These are phyloP conservation scores for Varecia variegata DNA, from an alignment of 2,797 vertebrate species.

Conservation along the genomic window DNA sequence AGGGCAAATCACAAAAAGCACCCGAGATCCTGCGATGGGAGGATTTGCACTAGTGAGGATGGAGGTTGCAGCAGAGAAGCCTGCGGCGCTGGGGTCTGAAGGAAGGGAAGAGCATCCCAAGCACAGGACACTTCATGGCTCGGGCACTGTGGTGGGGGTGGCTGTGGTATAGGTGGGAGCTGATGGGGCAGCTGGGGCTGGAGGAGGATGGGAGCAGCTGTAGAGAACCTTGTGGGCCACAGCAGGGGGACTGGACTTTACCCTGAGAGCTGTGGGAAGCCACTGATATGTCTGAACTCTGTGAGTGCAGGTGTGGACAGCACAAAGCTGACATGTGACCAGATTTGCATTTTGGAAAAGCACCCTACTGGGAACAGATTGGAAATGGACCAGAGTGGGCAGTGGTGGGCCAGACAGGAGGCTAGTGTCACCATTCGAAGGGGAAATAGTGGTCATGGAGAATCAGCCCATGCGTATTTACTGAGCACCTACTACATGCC, in stretches of 20 bases:
- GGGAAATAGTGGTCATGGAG: not conserved
- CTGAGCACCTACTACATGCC: not conserved
- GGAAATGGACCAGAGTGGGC: not conserved
- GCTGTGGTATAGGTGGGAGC: not conserved
- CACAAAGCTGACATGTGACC: not conserved
- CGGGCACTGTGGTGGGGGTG: too few relatives aligned
- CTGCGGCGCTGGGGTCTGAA: not conserved
- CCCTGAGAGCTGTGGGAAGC: not conserved
- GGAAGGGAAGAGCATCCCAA: not conserved
- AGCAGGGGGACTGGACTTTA: not conserved
- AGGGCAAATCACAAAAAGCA: not conserved
- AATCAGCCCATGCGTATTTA: not conserved
- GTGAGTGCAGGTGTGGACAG: not conserved
- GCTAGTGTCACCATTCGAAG: not conserved
- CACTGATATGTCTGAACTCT: not conserved
- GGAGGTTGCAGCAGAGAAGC: not conserved
- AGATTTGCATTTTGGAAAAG: not conserved
- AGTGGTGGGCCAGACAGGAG: not conserved
- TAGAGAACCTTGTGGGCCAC: fast-evolving
- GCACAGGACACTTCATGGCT: not conserved
- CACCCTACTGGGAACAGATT: not conserved
- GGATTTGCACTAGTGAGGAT: not conserved
- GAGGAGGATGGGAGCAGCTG: not conserved
- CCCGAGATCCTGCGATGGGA: not conserved
- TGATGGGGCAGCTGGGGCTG: not conserved